phyloP scores from a whole-genome alignment of 2,797 vertebrate genomes.

The Paramormyrops hopkinsi region DNA sequence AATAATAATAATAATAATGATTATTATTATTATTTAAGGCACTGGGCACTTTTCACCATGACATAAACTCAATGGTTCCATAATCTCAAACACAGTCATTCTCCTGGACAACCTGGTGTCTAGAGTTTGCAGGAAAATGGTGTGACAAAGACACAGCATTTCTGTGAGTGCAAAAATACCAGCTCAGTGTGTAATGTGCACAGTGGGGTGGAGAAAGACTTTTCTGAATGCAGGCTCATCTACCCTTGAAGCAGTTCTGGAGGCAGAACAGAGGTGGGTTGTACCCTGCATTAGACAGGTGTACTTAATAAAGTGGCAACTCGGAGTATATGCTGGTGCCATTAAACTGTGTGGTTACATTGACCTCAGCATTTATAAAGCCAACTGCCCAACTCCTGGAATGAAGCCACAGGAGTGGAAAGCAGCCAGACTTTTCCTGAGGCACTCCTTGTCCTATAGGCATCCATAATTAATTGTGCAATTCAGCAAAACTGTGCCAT shows the following conservation, averaged over 20 bases:
- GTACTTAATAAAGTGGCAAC: background rate
- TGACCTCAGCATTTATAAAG: background rate
- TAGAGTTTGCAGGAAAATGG: background rate
- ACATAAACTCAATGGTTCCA: background rate
- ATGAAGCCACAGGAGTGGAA: background rate
- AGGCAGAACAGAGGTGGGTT: background rate
- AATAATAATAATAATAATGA: too few relatives aligned
- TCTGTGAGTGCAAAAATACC: background rate
- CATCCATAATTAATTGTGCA: constrained; percentile 1
- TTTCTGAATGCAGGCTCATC: background rate
- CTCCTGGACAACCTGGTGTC: background rate
- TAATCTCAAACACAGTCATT: background rate
- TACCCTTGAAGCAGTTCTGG: background rate
- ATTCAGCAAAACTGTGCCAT: background rate
- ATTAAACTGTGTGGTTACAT: background rate
- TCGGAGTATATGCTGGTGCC: background rate
- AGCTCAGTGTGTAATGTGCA: background rate
- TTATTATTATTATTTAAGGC: background rate
- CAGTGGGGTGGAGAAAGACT: background rate
- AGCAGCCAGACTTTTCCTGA: background rate
- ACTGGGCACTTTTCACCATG: background rate
- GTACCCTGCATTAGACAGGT: background rate
- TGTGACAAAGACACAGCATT: background rate
- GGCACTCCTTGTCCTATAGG: background rate
- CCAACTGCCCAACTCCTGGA: background rate